Percentiles rank a stretch among this genome's conserved stretches.
These are phyloP conservation scores for Brachyhypopomus occidentalis DNA, from an alignment of 2,113 vertebrate species.

Conservation along the genomic window DNA sequence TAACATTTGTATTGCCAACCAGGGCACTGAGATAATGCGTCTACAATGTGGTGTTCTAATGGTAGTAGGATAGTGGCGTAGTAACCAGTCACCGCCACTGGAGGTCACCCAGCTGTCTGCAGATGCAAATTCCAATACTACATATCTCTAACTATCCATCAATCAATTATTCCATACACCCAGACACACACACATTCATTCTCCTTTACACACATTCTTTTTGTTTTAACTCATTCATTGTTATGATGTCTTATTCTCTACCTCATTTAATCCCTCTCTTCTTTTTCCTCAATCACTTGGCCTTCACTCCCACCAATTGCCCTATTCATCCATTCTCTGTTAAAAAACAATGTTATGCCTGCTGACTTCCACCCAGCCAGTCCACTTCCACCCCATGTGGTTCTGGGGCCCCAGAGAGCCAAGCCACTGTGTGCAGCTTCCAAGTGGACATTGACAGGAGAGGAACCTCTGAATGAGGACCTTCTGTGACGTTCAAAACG, in stretches of 20 bases:
- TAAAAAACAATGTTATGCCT: too few relatives aligned
- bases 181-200: too few relatives aligned
- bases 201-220: too few relatives aligned
- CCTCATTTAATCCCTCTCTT: background rate
- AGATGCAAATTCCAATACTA: background rate
- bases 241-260: too few relatives aligned
- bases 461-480: background rate
- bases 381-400: background rate
- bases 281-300: background rate
- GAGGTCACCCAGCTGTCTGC: background rate
- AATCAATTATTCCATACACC: background rate
- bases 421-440: background rate
- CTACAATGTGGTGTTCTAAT: too few relatives aligned
- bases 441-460: background rate
- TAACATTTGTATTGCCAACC: too few relatives aligned
- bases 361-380: background rate
- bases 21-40: too few relatives aligned
- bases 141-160: background rate
- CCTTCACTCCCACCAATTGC: background rate
- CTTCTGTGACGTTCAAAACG: background rate
- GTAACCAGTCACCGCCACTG: background rate
- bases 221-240: too few relatives aligned
- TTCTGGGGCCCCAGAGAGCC: conserved; percentile 21
- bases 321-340: background rate
- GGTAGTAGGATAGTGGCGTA: background rate